These are phyloP conservation scores for Hylaeus anthracinus DNA, from an alignment of 1,140 invertebrate species.

Conservation along the genomic window DNA sequence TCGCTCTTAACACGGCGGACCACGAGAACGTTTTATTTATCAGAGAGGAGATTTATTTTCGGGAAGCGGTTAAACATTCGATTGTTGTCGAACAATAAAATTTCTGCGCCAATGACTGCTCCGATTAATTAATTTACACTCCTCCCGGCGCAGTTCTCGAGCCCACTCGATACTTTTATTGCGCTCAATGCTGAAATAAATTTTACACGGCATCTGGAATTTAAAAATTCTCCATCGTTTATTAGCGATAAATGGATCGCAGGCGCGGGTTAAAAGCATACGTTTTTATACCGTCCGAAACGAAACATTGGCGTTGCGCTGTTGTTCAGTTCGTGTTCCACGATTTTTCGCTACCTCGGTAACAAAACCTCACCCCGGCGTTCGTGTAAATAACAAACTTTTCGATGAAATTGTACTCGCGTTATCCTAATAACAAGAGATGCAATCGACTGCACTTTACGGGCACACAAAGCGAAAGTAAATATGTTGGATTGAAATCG, in stretches of 20 bases:
- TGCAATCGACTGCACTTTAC: neutral
- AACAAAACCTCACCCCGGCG: neutral
- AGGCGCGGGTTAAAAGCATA: neutral
- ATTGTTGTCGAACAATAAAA: constrained; percentile 6
- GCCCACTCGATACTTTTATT: constrained; percentile 5
- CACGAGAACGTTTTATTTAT: too few relatives aligned
- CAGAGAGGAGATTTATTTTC: too few relatives aligned
- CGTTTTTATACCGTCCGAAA: neutral
- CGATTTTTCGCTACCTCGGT: neutral
- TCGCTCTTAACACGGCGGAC: too few relatives aligned
- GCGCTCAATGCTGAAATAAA: neutral
- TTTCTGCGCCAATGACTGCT: neutral
- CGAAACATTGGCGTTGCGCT: neutral
- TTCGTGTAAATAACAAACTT: constrained; percentile 16
- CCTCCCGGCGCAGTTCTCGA: neutral
- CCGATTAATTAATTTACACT: constrained; percentile 24
- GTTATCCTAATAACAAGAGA: neutral
- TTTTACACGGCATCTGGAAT: neutral
- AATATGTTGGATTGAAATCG: too few relatives aligned
- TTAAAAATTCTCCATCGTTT: constrained; percentile 5
- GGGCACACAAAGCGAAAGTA: too few relatives aligned
- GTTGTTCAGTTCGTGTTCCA: neutral
- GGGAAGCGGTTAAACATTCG: neutral
- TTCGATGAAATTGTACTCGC: constrained; percentile 10
- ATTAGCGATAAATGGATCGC: neutral